Conservation (phyloP, 2,797 vertebrate species). For the Pangasius macronema region DNA sequence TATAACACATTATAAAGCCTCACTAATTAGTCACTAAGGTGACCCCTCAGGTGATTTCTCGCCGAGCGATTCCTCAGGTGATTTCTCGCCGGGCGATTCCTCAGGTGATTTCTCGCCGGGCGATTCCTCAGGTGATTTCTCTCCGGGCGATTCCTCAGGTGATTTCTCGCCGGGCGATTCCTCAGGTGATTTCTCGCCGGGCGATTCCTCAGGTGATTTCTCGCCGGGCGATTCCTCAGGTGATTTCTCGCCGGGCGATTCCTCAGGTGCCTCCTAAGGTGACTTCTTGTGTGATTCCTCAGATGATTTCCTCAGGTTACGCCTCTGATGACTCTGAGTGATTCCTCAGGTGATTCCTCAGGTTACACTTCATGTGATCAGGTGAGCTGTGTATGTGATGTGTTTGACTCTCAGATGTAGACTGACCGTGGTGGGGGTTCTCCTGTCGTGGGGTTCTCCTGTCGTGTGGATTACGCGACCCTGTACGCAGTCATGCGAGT, state of each 20-base stretch:
- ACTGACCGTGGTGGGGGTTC: not conserved
- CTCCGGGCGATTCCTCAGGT: not conserved
- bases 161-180: too few relatives aligned
- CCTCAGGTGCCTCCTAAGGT: not conserved
- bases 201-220: too few relatives aligned
- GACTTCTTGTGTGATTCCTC: too few relatives aligned
- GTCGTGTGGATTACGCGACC: conserved; percentile 74
- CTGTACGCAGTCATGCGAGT: conserved; percentile 90
- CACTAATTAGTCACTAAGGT: not conserved
- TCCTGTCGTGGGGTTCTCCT: not conserved
- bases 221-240: too few relatives aligned
- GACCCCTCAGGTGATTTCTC: not conserved
- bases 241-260: too few relatives aligned
- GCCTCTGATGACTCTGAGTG: not conserved
- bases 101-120: too few relatives aligned
- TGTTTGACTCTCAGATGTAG: not conserved
- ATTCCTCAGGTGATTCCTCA: not conserved
- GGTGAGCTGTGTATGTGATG: not conserved
- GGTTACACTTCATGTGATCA: too few relatives aligned
- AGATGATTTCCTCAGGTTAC: not conserved
- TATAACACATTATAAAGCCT: not conserved
- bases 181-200: too few relatives aligned
- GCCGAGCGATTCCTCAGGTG: too few relatives aligned
- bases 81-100: too few relatives aligned
- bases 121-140: not conserved